Conservation (phyloP, 2,113 vertebrate genomes). For the Corapipo altera region DNA sequence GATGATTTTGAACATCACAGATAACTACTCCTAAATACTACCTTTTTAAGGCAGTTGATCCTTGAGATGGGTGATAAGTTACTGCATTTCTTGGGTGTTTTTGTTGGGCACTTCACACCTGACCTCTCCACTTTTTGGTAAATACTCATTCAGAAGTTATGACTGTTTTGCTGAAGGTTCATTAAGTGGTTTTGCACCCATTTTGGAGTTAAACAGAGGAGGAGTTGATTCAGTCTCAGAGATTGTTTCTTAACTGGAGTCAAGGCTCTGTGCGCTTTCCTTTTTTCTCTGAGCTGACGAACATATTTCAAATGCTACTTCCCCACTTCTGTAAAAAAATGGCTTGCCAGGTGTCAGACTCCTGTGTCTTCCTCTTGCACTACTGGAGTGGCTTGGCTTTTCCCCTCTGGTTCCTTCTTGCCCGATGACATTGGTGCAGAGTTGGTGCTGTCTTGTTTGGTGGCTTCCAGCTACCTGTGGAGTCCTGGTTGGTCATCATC, state of each 20-base stretch:
- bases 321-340: background rate
- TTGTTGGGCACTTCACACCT: background rate
- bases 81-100: background rate
- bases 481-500: background rate
- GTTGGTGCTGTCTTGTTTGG: background rate
- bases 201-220: background rate
- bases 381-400: background rate
- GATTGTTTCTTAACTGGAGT: background rate
- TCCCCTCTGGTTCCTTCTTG: background rate
- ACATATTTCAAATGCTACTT: background rate
- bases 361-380: background rate
- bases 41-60: background rate
- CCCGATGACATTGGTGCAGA: rapidly evolving
- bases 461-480: background rate
- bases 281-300: background rate
- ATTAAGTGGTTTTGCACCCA: background rate
- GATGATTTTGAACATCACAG: background rate
- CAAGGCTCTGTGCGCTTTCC: background rate
- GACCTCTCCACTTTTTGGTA: background rate
- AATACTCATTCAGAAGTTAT: background rate
- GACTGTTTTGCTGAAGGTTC: background rate
- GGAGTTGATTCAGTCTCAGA: background rate
- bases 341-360: background rate
- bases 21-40: background rate
- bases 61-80: background rate